Conservation (phyloP, 2,113 vertebrate species). For the Tachysurus fulvidraco region DNA sequence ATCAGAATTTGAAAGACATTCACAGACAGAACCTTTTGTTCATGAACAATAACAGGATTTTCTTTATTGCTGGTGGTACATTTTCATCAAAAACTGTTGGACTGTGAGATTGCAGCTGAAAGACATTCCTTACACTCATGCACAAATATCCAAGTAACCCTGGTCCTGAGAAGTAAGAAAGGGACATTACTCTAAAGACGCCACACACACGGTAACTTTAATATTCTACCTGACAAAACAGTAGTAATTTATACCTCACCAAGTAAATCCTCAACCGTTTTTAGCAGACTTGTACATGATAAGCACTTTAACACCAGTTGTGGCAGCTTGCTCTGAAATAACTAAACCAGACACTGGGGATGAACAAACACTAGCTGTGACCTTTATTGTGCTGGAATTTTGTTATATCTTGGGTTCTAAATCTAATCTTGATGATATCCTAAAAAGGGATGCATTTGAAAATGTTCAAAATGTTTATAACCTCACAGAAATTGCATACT, state of each 20-base stretch:
- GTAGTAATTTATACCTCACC: not conserved
- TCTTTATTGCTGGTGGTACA: not conserved
- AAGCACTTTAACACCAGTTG: not conserved
- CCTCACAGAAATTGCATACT: not conserved
- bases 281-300: not conserved
- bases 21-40: not conserved
- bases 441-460: not conserved
- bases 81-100: not conserved
- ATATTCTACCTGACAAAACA: slow-evolving; percentile 6
- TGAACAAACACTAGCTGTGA: not conserved
- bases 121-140: slow-evolving; percentile 31
- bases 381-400: not conserved
- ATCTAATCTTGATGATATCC: not conserved
- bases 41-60: not conserved
- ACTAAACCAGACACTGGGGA: slow-evolving; percentile 2
- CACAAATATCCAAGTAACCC: slow-evolving; percentile 28
- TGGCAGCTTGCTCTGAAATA: not conserved
- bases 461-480: not conserved
- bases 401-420: not conserved
- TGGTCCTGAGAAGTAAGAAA: not conserved
- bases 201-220: not conserved
- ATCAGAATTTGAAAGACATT: slow-evolving; percentile 15
- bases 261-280: not conserved
- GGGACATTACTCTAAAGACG: not conserved
- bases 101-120: not conserved